These are phyloP conservation scores for Iguana delicatissima DNA, from an alignment of 2,797 vertebrate genomes.

Conservation along the genomic window DNA sequence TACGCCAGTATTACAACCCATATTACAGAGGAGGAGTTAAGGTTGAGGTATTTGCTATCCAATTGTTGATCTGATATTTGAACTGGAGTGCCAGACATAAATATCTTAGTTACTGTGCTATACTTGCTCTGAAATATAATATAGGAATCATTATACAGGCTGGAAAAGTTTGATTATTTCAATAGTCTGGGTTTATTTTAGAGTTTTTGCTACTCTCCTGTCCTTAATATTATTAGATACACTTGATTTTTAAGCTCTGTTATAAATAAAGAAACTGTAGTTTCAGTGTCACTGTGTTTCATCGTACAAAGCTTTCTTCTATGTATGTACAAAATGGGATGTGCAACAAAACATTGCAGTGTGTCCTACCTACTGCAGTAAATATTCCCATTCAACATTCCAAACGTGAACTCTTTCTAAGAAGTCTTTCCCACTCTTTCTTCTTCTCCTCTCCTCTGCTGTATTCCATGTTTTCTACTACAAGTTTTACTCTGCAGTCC, in stretches of 20 bases:
- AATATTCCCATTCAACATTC: not conserved
- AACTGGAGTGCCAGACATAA: not conserved
- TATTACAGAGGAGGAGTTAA: not conserved
- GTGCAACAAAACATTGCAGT: not conserved
- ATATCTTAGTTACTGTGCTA: not conserved
- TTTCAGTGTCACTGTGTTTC: not conserved
- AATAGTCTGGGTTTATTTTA: not conserved
- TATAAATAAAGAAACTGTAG: not conserved
- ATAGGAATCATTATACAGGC: not conserved
- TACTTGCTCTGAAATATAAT: not conserved
- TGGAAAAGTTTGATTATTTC: constrained; percentile 14
- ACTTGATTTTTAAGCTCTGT: not conserved
- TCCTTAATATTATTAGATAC: not conserved
- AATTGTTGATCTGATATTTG: not conserved
- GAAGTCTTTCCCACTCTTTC: not conserved
- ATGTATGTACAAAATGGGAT: not conserved
- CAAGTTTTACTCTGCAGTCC: not conserved
- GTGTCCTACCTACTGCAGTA: not conserved
- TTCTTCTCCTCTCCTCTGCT: not conserved
- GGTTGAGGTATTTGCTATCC: not conserved
- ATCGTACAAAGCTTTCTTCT: not conserved
- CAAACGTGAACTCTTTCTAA: not conserved
- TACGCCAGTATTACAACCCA: not conserved
- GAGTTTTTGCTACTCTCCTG: not conserved
- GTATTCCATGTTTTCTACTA: not conserved